Percentiles rank a stretch among this genome's conserved stretches.
These are phyloP conservation scores for Apamea sordens DNA, from an alignment of 2,888 invertebrate genomes.

Conservation along the genomic window DNA sequence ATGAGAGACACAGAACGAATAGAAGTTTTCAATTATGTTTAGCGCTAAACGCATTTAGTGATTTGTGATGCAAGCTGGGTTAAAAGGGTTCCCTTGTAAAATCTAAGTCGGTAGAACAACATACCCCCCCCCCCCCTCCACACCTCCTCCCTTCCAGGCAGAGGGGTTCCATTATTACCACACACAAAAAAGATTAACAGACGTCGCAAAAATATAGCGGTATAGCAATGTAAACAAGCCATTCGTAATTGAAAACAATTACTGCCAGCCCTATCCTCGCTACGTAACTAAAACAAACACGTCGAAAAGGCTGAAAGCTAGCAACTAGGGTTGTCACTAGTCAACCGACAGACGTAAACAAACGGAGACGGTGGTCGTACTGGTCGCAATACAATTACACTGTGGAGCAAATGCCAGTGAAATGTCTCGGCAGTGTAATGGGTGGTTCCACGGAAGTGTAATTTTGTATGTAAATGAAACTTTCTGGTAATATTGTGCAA, in stretches of 20 bases:
- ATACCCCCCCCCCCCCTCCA: too few relatives aligned
- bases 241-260: conserved; percentile 45
- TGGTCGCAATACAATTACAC: conserved; percentile 52
- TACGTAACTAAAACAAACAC: conserved; percentile 41
- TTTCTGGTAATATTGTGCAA: conserved; percentile 38
- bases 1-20: too few relatives aligned
- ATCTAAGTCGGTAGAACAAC: neutral
- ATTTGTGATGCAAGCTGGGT: neutral
- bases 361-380: conserved; percentile 33
- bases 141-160: neutral
- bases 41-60: too few relatives aligned
- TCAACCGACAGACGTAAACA: conserved; percentile 30
- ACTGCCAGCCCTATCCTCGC: conserved; percentile 23
- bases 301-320: conserved; percentile 40
- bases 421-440: conserved; percentile 39
- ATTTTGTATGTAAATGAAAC: conserved; percentile 45
- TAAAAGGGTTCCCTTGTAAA: neutral
- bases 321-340: conserved; percentile 45
- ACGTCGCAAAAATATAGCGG: conserved; percentile 27
- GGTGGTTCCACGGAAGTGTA: conserved; percentile 27
- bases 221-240: conserved; percentile 19
- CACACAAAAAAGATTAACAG: conserved; percentile 17
- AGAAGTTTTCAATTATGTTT: too few relatives aligned
- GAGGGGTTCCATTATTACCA: neutral
- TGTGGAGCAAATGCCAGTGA: conserved; percentile 31